These are phyloP conservation scores for Eumerus sabulonum DNA, from an alignment of 2,888 invertebrate species.

Conservation along the genomic window DNA sequence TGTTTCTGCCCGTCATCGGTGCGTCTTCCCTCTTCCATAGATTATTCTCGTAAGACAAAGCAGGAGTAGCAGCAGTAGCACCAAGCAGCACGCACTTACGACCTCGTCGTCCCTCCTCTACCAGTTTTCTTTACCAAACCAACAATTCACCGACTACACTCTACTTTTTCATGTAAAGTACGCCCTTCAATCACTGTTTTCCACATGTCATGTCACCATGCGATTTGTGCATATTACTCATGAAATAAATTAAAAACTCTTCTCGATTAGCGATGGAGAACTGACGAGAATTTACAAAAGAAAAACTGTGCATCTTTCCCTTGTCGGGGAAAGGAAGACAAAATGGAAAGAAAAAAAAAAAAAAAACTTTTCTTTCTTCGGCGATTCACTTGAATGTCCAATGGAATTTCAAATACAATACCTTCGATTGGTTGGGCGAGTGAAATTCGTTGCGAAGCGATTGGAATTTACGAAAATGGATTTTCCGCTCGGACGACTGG, in stretches of 20 bases:
- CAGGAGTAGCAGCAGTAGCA: neutral
- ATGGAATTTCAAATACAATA: conserved; percentile 53
- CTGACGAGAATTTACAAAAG: conserved; percentile 14
- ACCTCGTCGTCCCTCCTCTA: conserved; percentile 10
- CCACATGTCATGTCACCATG: neutral
- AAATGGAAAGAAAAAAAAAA: conserved; percentile 25
- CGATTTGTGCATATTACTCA: neutral
- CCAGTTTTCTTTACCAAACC: too few species aligned
- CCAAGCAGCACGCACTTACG: conserved; percentile 16
- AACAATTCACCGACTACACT: neutral
- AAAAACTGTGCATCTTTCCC: conserved; percentile 39
- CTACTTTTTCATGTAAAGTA: conserved; percentile 29
- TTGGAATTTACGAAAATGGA: conserved; percentile 5
- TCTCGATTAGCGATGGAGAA: neutral
- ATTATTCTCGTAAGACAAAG: conserved; percentile 28
- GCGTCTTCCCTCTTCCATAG: conserved; percentile 9
- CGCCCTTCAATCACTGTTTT: conserved; percentile 32
- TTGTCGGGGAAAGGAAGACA: neutral
- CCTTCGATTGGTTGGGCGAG: conserved; percentile 27
- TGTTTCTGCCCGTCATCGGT: neutral
- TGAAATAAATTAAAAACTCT: neutral
- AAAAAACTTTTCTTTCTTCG: conserved; percentile 9
- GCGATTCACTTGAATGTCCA: conserved; percentile 11
- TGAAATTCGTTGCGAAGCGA: neutral
- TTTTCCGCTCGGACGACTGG: conserved; percentile 37